Conservation (phyloP, 1,140 invertebrate species). For the Ganaspis sp. region DNA sequence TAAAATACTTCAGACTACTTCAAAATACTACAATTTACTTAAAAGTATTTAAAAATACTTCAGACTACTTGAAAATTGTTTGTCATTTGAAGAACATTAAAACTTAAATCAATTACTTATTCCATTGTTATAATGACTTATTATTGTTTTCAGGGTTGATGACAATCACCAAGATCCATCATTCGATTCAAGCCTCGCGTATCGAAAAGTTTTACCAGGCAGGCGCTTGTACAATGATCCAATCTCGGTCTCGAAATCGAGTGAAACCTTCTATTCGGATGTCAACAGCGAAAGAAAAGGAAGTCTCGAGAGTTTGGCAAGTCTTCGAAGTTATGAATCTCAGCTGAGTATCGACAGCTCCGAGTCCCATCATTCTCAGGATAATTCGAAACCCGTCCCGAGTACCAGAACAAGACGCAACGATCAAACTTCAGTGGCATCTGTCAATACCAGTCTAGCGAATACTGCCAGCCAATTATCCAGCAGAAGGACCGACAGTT, state of each 20-base stretch:
- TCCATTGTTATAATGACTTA: no score
- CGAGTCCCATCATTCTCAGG: conserved; percentile 70
- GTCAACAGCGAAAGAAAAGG: conserved; percentile 73
- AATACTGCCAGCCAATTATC: conserved; percentile 62
- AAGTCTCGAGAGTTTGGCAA: conserved; percentile 77
- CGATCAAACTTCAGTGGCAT: conserved; percentile 58
- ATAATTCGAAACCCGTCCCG: conserved; percentile 70
- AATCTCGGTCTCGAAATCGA: conserved; percentile 53
- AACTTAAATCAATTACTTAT: no score
- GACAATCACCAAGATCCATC: conserved; percentile 74
- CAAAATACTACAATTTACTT: no score
- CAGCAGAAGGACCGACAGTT: conserved; percentile 70
- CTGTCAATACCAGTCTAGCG: conserved; percentile 55
- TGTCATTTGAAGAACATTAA: no score
- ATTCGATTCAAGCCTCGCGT: conserved; percentile 72
- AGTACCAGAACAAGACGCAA: conserved; percentile 67
- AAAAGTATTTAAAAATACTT: no score
- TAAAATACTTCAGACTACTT: no score
- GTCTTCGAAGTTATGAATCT: conserved; percentile 75
- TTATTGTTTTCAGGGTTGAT: conserved; percentile 68
- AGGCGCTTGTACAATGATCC: conserved; percentile 73
- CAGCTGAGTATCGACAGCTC: conserved; percentile 73
- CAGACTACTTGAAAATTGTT: no score
- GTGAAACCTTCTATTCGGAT: conserved; percentile 65
- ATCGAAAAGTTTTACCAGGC: conserved; percentile 76